Base-by-base conservation (phyloP, 1,140 invertebrate species). In the Atta colombica region DNA sequence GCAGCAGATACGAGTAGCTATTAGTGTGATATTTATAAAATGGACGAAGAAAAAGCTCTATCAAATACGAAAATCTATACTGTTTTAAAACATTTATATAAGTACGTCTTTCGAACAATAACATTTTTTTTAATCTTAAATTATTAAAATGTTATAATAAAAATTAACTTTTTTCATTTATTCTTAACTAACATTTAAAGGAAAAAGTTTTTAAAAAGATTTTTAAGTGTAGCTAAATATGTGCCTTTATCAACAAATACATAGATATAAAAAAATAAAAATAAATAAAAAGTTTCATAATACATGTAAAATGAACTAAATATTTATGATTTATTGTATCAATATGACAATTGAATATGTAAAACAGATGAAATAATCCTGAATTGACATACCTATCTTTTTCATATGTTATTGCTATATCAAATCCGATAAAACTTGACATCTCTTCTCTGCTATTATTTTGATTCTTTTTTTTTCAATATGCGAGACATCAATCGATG, bases 361-460 rank as follows among this genome's bases (percentile, higher is more conserved):
- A 55, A 80, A 68, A 69, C 16, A 69, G 28, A 3, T 0, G 21
- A 69, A 69, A 65, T 65, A 80, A 55, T 18, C 31, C 31, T 61
- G n/a, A 5, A 69, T 18, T 14, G 49, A 18, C 31, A 25, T 45
- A 18, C 14, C 45, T 68, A 68, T 68, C 45, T 55, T 55, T 81
- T 39, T 69, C 31, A 69, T n/a, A 55, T 4, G 25, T 66, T 69
- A 55, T 81, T 81, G 49, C n/a, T 7, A 7, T 4, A 35, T 14
- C n/a, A 60, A 51, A 65, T 45, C 16, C 77, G 25, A 81, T 81
- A 69, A 18, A 69, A 69, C 31, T 65, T 71, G 49, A 28, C 49
- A 81, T 69, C 49, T 10, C 21, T 81, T 81, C 6, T 31, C 77
- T 25, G 55, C 18, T 61, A 28, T 39, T 74, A 74, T 72, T 84